These are phyloP conservation scores for Caenorhabditis panamensis DNA, from an alignment of 2,888 invertebrate species.

Conservation along the genomic window DNA sequence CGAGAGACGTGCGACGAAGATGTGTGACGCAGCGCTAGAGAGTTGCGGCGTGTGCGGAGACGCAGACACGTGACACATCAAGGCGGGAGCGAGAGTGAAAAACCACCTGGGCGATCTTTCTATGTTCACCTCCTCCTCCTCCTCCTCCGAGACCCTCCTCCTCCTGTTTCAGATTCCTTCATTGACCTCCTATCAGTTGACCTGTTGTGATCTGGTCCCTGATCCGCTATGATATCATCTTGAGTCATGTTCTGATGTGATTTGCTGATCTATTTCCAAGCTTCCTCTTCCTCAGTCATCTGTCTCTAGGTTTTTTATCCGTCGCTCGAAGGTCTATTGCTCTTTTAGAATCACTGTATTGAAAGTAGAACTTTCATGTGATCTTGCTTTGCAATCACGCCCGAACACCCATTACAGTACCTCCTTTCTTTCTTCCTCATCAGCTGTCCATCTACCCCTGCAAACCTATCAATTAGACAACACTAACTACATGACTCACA, in stretches of 20 bases:
- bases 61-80: constrained; percentile 42
- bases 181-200: neutral
- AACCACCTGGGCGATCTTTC: constrained; percentile 47
- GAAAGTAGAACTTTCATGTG: too few species aligned
- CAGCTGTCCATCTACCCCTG: neutral
- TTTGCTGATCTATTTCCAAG: too few species aligned
- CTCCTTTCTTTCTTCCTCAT: constrained; percentile 4
- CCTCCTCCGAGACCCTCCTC: neutral
- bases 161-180: neutral
- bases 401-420: too few species aligned
- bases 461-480: neutral
- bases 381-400: too few species aligned
- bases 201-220: too few species aligned
- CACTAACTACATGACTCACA: constrained; percentile 6
- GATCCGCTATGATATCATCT: too few species aligned
- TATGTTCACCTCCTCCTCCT: constrained; percentile 49
- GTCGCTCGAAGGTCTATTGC: too few species aligned
- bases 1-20: constrained; percentile 26
- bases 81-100: constrained; percentile 28
- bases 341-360: too few species aligned
- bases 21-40: constrained; percentile 24
- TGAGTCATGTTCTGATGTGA: too few species aligned
- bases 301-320: too few species aligned
- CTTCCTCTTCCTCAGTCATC: too few species aligned
- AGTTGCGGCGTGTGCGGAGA: neutral